Conservation (phyloP, 2,888 invertebrate species). For the Drosophila maculinotata region DNA sequence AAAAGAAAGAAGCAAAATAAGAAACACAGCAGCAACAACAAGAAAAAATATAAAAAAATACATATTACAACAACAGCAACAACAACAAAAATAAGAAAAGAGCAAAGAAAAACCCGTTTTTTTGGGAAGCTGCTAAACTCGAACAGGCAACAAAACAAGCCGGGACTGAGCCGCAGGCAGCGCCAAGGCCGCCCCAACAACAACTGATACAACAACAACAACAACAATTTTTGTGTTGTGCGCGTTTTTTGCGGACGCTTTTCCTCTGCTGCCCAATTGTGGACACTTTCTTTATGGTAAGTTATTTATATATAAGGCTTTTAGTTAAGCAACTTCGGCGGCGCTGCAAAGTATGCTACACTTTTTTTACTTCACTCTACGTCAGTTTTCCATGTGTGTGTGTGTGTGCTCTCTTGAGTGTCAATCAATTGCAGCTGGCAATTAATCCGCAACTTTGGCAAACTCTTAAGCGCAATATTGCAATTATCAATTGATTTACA, state of each 20-base stretch:
- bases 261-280: constrained; percentile 30
- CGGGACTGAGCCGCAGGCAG: constrained; percentile 19
- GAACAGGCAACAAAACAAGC: constrained; percentile 26
- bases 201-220: constrained; percentile 23
- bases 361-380: neutral
- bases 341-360: constrained; percentile 45
- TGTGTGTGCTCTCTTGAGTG: constrained; percentile 9
- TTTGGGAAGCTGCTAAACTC: constrained; percentile 45
- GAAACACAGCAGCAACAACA: constrained; percentile 15
- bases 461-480: neutral
- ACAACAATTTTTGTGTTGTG: constrained; percentile 16
- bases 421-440: constrained; percentile 15
- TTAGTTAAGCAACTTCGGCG: neutral
- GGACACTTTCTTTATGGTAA: constrained; percentile 63
- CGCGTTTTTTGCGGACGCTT: constrained; percentile 26
- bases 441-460: constrained; percentile 8
- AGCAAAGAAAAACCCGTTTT: constrained; percentile 56
- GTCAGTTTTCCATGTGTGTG: neutral
- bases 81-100: constrained; percentile 19
- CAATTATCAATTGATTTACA: constrained; percentile 16
- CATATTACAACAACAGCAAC: constrained; percentile 10
- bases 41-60: constrained; percentile 6
- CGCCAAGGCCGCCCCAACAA: constrained; percentile 35
- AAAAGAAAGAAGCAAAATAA: constrained; percentile 7
- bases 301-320: constrained; percentile 33